These are phyloP conservation scores for Hepsetus odoe DNA, from an alignment of 2,113 vertebrate species.

Conservation along the genomic window DNA sequence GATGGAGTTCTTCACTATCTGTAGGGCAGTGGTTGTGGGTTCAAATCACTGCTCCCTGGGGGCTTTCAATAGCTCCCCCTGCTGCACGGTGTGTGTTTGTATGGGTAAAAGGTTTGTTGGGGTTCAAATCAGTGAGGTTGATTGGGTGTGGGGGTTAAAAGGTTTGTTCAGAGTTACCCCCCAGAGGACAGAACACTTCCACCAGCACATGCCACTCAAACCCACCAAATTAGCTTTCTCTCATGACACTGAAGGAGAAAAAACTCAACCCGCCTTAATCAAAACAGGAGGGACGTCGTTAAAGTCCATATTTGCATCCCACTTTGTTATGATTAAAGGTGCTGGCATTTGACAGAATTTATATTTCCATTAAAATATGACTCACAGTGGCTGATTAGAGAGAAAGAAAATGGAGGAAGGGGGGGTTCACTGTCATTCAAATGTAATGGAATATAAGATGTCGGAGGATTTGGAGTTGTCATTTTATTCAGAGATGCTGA, in stretches of 20 bases:
- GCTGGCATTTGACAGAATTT: not conserved
- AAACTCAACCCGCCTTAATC: conserved; percentile 3
- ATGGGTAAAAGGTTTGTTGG: not conserved
- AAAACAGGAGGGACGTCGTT: conserved; percentile 33
- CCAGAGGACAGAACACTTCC: conserved; percentile 30
- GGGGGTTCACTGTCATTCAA: not conserved
- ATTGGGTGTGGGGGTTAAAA: not conserved
- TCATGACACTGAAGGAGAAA: not conserved
- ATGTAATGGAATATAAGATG: not conserved
- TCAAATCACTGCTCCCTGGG: too few relatives aligned
- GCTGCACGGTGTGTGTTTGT: too few relatives aligned
- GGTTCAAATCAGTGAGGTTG: not conserved
- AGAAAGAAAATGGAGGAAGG: not conserved
- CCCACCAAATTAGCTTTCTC: not conserved
- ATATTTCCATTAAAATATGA: conserved; percentile 19
- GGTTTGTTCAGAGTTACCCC: conserved; percentile 25
- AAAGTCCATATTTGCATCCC: conserved; percentile 31
- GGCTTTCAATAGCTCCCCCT: too few relatives aligned
- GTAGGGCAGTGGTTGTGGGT: too few relatives aligned
- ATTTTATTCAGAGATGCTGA: not conserved
- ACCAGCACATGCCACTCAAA: conserved; percentile 17
- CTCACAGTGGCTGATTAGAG: conserved; percentile 9
- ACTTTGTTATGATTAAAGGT: conserved; percentile 37
- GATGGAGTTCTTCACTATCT: too few relatives aligned
- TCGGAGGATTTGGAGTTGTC: conserved; percentile 14